Evolutionary conservation across 2,888 invertebrate species (phyloP).

Genomic region (Calameuta pallipes): DNA sequence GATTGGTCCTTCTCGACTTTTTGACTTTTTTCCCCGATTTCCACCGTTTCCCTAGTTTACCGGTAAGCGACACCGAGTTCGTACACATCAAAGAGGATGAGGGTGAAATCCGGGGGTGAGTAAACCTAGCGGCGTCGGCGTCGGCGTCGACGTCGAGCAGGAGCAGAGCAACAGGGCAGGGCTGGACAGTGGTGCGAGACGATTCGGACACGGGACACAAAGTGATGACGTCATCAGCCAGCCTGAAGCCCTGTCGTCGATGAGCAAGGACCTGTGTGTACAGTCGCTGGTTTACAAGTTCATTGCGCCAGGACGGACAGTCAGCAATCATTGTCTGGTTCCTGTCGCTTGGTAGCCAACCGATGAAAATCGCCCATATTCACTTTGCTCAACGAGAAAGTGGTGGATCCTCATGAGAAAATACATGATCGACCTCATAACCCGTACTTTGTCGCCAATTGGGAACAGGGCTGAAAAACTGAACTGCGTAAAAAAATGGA

Average conservation of each 20-base stretch:
- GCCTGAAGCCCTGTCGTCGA: conserved; percentile 50
- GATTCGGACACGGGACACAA: conserved; percentile 62
- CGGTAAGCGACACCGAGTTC: conserved; percentile 2
- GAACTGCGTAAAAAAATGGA: too few relatives aligned
- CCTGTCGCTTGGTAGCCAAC: too few relatives aligned
- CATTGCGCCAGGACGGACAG: conserved; percentile 41
- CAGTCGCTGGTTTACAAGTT: conserved; percentile 59
- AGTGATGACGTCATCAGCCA: conserved; percentile 58
- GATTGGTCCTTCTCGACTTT: conserved; percentile 16
- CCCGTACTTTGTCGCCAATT: too few relatives aligned
- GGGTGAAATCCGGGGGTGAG: conserved; percentile 24
- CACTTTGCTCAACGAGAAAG: too few relatives aligned
- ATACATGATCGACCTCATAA: too few relatives aligned
- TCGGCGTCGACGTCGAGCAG: not conserved
- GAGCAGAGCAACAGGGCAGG: conserved; percentile 23
- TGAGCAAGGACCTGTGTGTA: conserved; percentile 45
- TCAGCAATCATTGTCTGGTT: too few relatives aligned
- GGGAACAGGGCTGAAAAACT: too few relatives aligned
- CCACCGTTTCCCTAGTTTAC: conserved; percentile 19
- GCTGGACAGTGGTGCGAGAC: conserved; percentile 56
- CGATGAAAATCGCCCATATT: too few relatives aligned
- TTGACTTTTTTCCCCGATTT: conserved; percentile 20
- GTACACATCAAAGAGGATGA: conserved; percentile 56
- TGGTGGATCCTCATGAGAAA: too few relatives aligned
- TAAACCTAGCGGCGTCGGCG: conserved; percentile 25